These are phyloP conservation scores for western clawed frog (Xenopus tropicalis) DNA, from an alignment of 2,113 vertebrate genomes.

Conservation along the genomic window UCB_Xtro_10.0 CM004443.2:150819501-150820000, in stretches of 20 bases:
- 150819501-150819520: too few relatives aligned
- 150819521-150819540: too few relatives aligned
- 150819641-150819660: background rate
- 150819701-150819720: background rate
- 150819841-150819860: background rate
- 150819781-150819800: constrained; percentile 8
- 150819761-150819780: constrained; percentile 27
- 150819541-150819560: too few relatives aligned
- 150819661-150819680: constrained; percentile 29
- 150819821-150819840: constrained; percentile 13
- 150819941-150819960: too few relatives aligned
- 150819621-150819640: too few relatives aligned
- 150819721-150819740: constrained; percentile 32
- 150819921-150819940: too few relatives aligned
- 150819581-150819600: too few relatives aligned
- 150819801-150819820: constrained; percentile 15
- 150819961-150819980: too few relatives aligned
- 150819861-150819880: background rate
- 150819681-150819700: background rate
- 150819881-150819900: background rate
- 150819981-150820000: too few relatives aligned
- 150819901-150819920: too few relatives aligned
- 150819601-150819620: too few relatives aligned
- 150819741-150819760: constrained; percentile 40
- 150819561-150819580: too few relatives aligned